Evolutionary conservation across 92 coral and sea anemone species (phyloP).

Genomic region (Scolanthus callimorphus): DNA sequence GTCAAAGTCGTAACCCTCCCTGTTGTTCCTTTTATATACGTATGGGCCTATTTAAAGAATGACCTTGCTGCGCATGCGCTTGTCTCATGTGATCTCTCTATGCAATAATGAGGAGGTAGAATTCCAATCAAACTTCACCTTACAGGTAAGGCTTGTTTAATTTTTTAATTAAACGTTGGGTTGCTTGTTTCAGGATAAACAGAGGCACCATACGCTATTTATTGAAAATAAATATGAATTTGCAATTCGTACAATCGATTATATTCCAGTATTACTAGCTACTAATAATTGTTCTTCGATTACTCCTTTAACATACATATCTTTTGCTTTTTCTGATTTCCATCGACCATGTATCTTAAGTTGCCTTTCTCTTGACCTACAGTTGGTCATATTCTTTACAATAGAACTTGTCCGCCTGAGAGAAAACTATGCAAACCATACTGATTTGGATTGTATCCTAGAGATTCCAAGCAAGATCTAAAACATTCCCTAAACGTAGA

Average conservation of each 20-base stretch:
- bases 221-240: too few species aligned
- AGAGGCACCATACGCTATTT: neutral
- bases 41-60: too few species aligned
- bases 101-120: too few species aligned
- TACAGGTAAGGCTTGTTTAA: too few species aligned
- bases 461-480: slow-evolving; percentile 3
- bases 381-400: slow-evolving; percentile 8
- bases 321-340: slow-evolving; percentile 35
- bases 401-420: slow-evolving; percentile 33
- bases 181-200: neutral
- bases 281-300: too few species aligned
- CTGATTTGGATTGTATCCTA: slow-evolving; percentile 25
- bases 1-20: too few species aligned
- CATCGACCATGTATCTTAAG: slow-evolving; percentile 32
- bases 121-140: too few species aligned
- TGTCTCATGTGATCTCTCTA: too few species aligned
- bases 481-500: slow-evolving; percentile 18
- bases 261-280: too few species aligned
- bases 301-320: slow-evolving; percentile 39
- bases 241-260: too few species aligned
- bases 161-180: neutral
- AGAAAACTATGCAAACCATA: slow-evolving; percentile 32
- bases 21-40: too few species aligned
- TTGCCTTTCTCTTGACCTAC: slow-evolving; percentile 19
- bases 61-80: too few species aligned